Evolutionary conservation across 2,113 vertebrate genomes (phyloP), one percentile per base, ranked within the genome.

Genomic region (Neodontobutis hainanensis): DNA sequence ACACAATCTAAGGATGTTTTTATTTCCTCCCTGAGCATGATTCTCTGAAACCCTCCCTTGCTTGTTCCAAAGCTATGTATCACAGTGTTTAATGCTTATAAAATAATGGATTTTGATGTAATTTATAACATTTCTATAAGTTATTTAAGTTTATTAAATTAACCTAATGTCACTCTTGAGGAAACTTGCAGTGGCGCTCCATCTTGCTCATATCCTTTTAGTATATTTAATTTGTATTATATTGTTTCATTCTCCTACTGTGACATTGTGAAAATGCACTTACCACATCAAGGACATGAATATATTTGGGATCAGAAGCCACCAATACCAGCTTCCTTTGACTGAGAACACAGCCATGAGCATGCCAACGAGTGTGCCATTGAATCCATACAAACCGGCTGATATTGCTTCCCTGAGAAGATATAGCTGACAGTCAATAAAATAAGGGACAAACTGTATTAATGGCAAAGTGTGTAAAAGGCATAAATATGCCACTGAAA

Each of bases 291-390:
- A 92, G 0, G 91, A 87, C 69, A 90, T 86, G 69, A 94, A 78
- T 5, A 73, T 69, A 68, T 94, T 92, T 12, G 93, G 87, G 15
- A 92, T 52, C 8, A 94, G 85, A 62, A 95, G 92, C 93, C 92
- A 94, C 94, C 92, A 93, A 81, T 92, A 92, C 62, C 94, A 93
- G 75, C 90, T 83, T 4, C 77, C 78, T 82, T 90, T 92, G 46
- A 91, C 81, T 0, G 91, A 94, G 86, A 84, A 92, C 48, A 89
- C 70, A 0, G 91, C 87, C 61, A 92, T 82, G 73, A 94, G 87
- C 10, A 93, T 48, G 32, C 94, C 92, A 16, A 27, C 19, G 78
- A 94, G 73, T 63, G 92, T 85, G 32, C 92, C 92, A 0, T 92
- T 93, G 73, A 93, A 92, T 16, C 93, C 88, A 0, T 92, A 80